A percentile compares a stretch with the other conserved stretches of the same genome.
Evolutionary conservation across 1,140 invertebrate species (phyloP).

Genomic region (Psix sp.): DNA sequence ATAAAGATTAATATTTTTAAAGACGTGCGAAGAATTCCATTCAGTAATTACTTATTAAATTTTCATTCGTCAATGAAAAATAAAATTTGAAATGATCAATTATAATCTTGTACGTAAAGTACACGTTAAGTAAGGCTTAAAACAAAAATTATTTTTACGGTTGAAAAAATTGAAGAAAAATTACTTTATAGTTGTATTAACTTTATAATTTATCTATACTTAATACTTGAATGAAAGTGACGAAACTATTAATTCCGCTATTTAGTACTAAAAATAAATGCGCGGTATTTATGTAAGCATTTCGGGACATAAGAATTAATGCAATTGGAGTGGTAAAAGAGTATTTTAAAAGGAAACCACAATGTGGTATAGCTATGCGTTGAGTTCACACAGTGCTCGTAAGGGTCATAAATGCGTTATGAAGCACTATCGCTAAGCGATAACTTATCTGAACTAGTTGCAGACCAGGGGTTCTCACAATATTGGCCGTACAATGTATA

Average conservation of each 20-base stretch:
- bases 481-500: slow-evolving; percentile 45
- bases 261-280: slow-evolving; percentile 1
- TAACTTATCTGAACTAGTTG: slow-evolving; percentile 76
- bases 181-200: too few relatives aligned
- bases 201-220: too few relatives aligned
- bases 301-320: slow-evolving; percentile 2
- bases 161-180: too few relatives aligned
- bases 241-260: too few relatives aligned
- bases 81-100: too few relatives aligned
- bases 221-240: too few relatives aligned
- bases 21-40: too few relatives aligned
- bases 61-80: too few relatives aligned
- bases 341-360: slow-evolving; percentile 25
- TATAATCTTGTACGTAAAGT: too few relatives aligned
- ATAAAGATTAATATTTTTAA: slow-evolving; percentile 26
- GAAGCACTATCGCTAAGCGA: slow-evolving; percentile 71
- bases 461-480: slow-evolving; percentile 69
- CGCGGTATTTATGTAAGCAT: slow-evolving; percentile 2
- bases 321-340: slow-evolving; percentile 12
- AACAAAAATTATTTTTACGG: too few relatives aligned
- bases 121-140: too few relatives aligned
- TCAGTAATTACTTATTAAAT: too few relatives aligned
- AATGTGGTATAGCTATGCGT: slow-evolving; percentile 38
- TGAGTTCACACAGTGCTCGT: slow-evolving; percentile 50
- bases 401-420: slow-evolving; percentile 64